Base-by-base conservation (phyloP, 1,140 invertebrate genomes). In the Chelonus insularis region DNA sequence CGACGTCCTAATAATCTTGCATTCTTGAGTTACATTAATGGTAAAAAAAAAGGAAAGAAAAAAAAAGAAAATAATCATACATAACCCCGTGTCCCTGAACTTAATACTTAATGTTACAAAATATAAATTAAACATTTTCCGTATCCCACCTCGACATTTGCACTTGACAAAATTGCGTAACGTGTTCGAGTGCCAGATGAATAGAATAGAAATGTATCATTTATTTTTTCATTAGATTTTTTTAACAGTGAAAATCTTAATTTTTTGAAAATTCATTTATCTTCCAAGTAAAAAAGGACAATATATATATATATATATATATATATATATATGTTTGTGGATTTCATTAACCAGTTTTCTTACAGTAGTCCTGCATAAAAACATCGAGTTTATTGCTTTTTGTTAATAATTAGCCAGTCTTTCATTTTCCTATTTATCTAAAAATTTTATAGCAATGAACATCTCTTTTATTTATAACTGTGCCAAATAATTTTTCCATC, bases 1-100 rank as follows among this genome's bases (percentile, higher is more conserved):
- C 79, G 60, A 80, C 77, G 68, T 82, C 79, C 70, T 61, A 61
- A 61, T 82, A 80, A 82, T 78, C 70, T 71, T 68, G 66, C 45
- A 47, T 18, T 43, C 50, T 39, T 54, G 39, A 47, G 39, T 45
- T 23, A 61, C 39, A 34, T 61, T 55, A 50, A 50, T 56, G 58
- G 54, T 48, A 51, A 57, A 63, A 51, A 50, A 51, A 52, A 52
- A 57, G 9, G 16, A 55, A 54, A 39, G 57, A 59, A 57, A 21
- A 54, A 58, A 58, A 55, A 39, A 51, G 34, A 51, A 51, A 16
- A 23, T 55, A 55, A 55, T 69, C 69, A 74, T 73, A 73, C 76
- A 75, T 78, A 78, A 77, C 69, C 71, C 72, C 72, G 41, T 51
- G 57, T 67, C 65, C 69, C 71, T 65, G 71, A n/a, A 76, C 57